These are phyloP conservation scores for Apostichopus japonicus DNA, from an alignment of 35 echinoderm and acorn worm genomes.

Conservation along the genomic window DNA sequence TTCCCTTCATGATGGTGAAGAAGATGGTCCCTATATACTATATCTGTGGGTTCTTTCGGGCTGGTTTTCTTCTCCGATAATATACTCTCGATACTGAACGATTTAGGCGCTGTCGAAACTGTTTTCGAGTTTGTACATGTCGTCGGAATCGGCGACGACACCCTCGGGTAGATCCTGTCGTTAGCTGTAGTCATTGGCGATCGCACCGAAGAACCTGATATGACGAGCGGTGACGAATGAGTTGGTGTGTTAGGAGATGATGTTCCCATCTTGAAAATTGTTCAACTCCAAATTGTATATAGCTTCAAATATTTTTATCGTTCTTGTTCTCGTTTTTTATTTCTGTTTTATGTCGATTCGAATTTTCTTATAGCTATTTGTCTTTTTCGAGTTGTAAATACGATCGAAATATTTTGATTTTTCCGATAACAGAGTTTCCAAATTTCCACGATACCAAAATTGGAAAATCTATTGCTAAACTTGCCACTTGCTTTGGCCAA, in stretches of 20 bases:
- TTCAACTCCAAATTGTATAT: no score
- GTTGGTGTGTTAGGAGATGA: slow-evolving; percentile 31
- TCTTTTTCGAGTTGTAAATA: no score
- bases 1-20: neutral
- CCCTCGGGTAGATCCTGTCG: neutral
- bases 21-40: neutral
- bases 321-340: no score
- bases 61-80: slow-evolving; percentile 24
- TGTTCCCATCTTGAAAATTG: slow-evolving; percentile 2
- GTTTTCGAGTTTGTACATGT: neutral
- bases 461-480: no score
- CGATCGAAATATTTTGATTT: no score
- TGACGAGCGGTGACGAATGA: neutral
- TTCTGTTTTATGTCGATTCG: no score
- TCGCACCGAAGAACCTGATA: neutral
- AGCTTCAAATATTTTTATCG: no score
- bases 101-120: neutral
- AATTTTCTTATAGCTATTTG: no score
- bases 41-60: neutral
- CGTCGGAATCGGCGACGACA: neutral
- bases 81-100: slow-evolving; percentile 48
- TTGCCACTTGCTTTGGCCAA: no score
- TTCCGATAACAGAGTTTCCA: no score
- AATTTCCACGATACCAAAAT: no score
- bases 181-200: neutral